Percentiles rank a stretch among this genome's conserved stretches.
phyloP scores from a whole-genome alignment of 1,140 invertebrate species.

The Onthophagus taurus region DNA sequence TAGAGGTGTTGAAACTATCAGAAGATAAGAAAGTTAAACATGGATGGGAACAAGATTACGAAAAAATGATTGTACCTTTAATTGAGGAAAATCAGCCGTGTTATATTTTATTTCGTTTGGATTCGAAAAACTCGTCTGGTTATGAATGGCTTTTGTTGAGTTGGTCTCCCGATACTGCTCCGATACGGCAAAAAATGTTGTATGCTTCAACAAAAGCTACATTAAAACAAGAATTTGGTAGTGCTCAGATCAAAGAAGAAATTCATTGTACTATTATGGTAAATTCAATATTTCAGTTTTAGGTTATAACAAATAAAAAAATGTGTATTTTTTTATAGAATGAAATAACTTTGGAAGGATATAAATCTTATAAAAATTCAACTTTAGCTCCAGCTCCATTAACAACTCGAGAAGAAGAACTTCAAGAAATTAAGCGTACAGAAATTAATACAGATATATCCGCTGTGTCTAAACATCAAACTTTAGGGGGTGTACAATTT shows the following conservation, averaged over 20 bases:
- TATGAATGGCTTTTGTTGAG: slow-evolving; percentile 92
- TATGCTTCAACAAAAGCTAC: slow-evolving; percentile 98
- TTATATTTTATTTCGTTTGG: slow-evolving; percentile 85
- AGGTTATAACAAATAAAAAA: not conserved
- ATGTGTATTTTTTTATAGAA: slow-evolving; percentile 43
- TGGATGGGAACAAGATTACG: slow-evolving; percentile 84
- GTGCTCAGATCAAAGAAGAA: slow-evolving; percentile 82
- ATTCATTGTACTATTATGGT: slow-evolving; percentile 74
- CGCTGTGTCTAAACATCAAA: slow-evolving; percentile 81
- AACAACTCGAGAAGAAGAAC: slow-evolving; percentile 81
- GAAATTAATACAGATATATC: slow-evolving; percentile 70
- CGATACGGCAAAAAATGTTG: slow-evolving; percentile 93
- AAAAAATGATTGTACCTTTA: slow-evolving; percentile 64
- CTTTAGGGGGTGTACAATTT: slow-evolving; percentile 84
- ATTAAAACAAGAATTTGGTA: slow-evolving; percentile 92
- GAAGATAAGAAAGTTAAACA: slow-evolving; percentile 55
- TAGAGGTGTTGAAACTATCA: slow-evolving; percentile 70
- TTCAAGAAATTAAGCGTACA: slow-evolving; percentile 67
- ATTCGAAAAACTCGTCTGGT: slow-evolving; percentile 64
- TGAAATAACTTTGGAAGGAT: slow-evolving; percentile 75
- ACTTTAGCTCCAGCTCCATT: slow-evolving; percentile 77
- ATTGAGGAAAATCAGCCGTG: slow-evolving; percentile 84
- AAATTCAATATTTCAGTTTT: slow-evolving; percentile 22
- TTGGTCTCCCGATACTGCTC: slow-evolving; percentile 87
- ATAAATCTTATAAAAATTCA: slow-evolving; percentile 66